A percentile compares a stretch with the other conserved stretches of the same genome.
phyloP scores from a whole-genome alignment of 2,888 invertebrate species.

The Melanotus villosus region DNA sequence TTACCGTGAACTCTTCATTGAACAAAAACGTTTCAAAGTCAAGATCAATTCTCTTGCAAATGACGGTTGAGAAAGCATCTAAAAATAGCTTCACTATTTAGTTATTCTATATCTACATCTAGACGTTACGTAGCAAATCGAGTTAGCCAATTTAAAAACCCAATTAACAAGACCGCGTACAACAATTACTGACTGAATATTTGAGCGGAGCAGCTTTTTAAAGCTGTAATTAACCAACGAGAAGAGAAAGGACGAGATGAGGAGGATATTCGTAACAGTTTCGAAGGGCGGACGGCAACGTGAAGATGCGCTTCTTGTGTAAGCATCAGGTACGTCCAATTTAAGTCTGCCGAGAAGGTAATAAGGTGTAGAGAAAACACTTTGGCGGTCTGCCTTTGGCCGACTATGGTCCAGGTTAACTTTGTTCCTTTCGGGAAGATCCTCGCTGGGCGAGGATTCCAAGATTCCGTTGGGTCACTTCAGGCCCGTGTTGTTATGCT shows the following conservation, averaged over 20 bases:
- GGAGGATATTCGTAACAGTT: neutral
- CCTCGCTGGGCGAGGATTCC: constrained; percentile 6
- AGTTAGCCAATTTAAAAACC: constrained; percentile 36
- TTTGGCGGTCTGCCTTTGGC: constrained; percentile 56
- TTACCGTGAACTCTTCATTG: constrained; percentile 28
- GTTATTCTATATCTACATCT: constrained; percentile 33
- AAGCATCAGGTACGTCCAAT: constrained; percentile 46
- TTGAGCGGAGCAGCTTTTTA: neutral
- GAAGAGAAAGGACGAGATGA: too few species aligned
- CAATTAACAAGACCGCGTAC: constrained; percentile 22
- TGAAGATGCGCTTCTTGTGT: constrained; percentile 29
- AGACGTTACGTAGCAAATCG: constrained; percentile 30
- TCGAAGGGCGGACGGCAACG: constrained; percentile 8
- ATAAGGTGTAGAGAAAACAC: constrained; percentile 58
- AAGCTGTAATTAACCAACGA: neutral
- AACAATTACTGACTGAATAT: constrained; percentile 19
- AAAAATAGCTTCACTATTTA: constrained; percentile 41
- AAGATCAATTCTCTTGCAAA: constrained; percentile 40
- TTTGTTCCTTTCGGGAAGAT: constrained; percentile 24
- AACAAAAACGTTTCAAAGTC: constrained; percentile 40
- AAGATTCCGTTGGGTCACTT: constrained; percentile 28
- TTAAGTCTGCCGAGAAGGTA: constrained; percentile 48
- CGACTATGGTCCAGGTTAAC: constrained; percentile 47
- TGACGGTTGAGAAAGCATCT: constrained; percentile 31
- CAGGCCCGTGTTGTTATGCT: constrained; percentile 49